Base-by-base conservation (phyloP, 2,797 vertebrate species). In the Syngnathus acus region DNA sequence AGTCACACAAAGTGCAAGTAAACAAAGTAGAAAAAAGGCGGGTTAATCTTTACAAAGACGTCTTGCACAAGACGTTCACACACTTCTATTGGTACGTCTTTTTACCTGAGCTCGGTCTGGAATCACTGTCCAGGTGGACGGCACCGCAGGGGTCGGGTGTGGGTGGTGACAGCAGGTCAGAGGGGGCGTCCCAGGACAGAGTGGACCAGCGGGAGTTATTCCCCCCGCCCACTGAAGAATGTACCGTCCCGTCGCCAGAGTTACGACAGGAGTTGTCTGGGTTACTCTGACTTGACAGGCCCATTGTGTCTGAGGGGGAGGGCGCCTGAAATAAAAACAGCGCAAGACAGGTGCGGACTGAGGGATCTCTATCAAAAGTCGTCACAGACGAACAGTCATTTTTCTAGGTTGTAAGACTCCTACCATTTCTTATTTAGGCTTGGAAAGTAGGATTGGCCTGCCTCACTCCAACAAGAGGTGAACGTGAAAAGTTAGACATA, bases 81-180 rank as follows among this genome's bases (percentile, higher is more conserved):
- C 38, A 43, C 65, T n/a, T 32, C 57, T 60, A 48, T 66, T 37
- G 8, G 47, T 21, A 11, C 65, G 17, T 40, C 4, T 60, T 11
- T 58, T 77, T 89, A 94, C 93, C 93, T 90, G 93, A 94, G 84
- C 93, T 94, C 5, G 93, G 93, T 77, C 93, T 89, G 17, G 93
- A 94, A 82, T 94, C 92, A 16, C 88, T 85, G 57, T 94, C 92
- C 61, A 86, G 59, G 47, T 83, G 86, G 74, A 74, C 71, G 0
- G 68, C 66, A 62, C 82, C 80, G 45, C 79, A 51, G 0, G 83
- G 75, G 65, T 92, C 91, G 6, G 89, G 89, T 43, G 90, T 91
- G 0, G 88, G 86, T 51, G 90, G 90, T 61, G 91, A 91, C 19
- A 92, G 84, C 48, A 92, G 78, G 70, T 93, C 91, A 48, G 90